Conservation (phyloP, 2,113 vertebrate genomes). For the Hippocampus abdominalis region DNA sequence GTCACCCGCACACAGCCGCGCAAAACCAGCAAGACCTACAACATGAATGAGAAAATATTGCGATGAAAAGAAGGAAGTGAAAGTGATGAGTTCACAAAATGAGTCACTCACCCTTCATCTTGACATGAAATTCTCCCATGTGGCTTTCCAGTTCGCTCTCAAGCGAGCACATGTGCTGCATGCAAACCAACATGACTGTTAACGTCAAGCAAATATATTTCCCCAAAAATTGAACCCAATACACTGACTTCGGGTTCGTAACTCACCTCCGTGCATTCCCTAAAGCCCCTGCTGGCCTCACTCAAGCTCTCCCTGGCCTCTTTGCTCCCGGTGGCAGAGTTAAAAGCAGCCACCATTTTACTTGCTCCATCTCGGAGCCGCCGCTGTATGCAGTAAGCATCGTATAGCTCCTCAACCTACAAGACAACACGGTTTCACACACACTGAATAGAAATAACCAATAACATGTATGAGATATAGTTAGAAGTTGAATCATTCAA, state of each 20-base stretch:
- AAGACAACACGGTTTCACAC: not conserved
- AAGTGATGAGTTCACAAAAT: constrained; percentile 24
- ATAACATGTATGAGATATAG: not conserved
- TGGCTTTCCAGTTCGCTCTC: constrained; percentile 94
- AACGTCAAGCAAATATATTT: not conserved
- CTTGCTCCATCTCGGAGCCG: constrained; percentile 91
- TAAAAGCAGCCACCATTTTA: constrained; percentile 97
- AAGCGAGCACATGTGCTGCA: constrained; percentile 92
- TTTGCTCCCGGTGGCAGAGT: constrained; percentile 83
- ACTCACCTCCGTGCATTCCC: constrained; percentile 92
- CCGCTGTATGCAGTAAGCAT: constrained; percentile 94
- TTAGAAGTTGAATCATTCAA: not conserved
- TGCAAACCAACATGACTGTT: constrained; percentile 6
- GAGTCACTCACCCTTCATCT: constrained; percentile 95
- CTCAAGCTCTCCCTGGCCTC: constrained; percentile 93
- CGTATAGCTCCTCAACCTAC: constrained; percentile 95
- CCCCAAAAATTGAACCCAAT: not conserved
- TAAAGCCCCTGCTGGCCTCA: constrained; percentile 91
- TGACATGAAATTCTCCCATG: constrained; percentile 94
- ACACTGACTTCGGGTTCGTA: not conserved
- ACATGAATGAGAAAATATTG: constrained; percentile 36
- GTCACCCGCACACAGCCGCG: constrained; percentile 93
- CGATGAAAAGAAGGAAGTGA: constrained; percentile 20
- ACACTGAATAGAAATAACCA: not conserved
- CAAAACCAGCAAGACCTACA: constrained; percentile 93